Percentiles rank a stretch among this genome's conserved stretches.
phyloP scores from a whole-genome alignment of 1,140 invertebrate genomes.

The Littorina saxatilis region DNA sequence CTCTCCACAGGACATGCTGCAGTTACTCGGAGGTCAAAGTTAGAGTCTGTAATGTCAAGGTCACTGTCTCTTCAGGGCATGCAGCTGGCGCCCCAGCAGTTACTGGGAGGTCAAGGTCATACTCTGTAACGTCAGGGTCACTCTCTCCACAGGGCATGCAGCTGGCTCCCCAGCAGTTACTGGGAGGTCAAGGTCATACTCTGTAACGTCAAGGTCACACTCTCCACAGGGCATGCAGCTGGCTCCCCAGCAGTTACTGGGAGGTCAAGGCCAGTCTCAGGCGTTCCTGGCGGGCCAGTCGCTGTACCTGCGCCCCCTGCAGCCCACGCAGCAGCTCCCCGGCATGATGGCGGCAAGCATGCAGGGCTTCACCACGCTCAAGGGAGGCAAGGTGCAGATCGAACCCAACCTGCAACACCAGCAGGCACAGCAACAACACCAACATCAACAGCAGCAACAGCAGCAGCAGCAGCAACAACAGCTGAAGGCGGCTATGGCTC shows the following conservation, averaged over 20 bases:
- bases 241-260: constrained; percentile 57
- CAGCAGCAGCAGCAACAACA: constrained; percentile 21
- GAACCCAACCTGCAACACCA: constrained; percentile 38
- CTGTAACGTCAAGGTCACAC: too few relatives aligned
- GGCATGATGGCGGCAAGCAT: constrained; percentile 54
- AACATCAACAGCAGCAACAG: constrained; percentile 45
- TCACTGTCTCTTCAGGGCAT: too few relatives aligned
- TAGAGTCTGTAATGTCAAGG: too few relatives aligned
- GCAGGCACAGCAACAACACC: constrained; percentile 38
- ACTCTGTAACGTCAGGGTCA: constrained; percentile 61
- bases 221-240: constrained; percentile 59
- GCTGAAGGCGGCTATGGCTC: constrained; percentile 16
- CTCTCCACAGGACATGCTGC: too few relatives aligned
- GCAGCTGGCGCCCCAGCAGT: constrained; percentile 58
- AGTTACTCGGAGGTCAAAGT: too few relatives aligned
- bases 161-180: constrained; percentile 57
- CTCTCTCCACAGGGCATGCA: constrained; percentile 63
- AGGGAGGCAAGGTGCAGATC: constrained; percentile 40
- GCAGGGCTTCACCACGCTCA: constrained; percentile 43
- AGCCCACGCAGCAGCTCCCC: constrained; percentile 48
- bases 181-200: constrained; percentile 62
- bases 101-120: constrained; percentile 61
- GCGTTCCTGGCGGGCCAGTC: constrained; percentile 65
- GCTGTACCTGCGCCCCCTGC: constrained; percentile 64
- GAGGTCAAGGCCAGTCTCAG: constrained; percentile 61